Evolutionary conservation across 2,113 vertebrate genomes (phyloP).

Genomic region (Aptenodytes forsteri): DNA sequence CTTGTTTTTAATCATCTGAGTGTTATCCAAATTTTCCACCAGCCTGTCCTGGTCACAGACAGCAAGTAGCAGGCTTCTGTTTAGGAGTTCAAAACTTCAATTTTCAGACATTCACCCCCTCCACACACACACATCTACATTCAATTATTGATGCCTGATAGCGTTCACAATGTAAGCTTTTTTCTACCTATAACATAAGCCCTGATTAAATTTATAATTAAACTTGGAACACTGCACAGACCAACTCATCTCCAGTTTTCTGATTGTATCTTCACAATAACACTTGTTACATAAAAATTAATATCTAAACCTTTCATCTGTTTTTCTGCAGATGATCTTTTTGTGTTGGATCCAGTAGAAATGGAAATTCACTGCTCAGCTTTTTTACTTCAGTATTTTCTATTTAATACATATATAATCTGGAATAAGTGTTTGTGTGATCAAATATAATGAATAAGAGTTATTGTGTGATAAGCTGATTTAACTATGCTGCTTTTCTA

Average conservation of each 20-base stretch:
- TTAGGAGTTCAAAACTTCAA: neutral
- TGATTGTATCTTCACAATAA: neutral
- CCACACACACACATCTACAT: neutral
- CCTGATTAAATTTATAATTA: neutral
- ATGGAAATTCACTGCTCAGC: neutral
- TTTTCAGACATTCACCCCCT: fast-evolving
- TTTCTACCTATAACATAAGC: neutral
- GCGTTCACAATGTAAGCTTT: neutral
- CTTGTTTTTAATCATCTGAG: neutral
- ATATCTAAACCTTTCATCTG: neutral
- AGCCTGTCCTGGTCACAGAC: neutral
- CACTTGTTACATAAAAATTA: neutral
- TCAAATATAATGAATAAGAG: neutral
- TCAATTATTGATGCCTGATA: neutral
- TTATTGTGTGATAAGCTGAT: neutral
- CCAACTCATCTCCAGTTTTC: neutral
- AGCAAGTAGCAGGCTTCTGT: neutral
- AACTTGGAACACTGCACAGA: neutral
- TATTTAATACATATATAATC: neutral
- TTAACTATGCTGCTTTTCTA: neutral
- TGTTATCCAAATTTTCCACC: neutral
- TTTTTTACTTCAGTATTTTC: neutral
- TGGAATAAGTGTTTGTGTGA: neutral
- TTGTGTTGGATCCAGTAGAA: neutral
- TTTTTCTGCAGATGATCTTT: neutral